Percentiles rank a stretch among this genome's conserved stretches.
These are phyloP conservation scores for Colaptes auratus DNA, from an alignment of 2,113 vertebrate species.

Conservation along the genomic window DNA sequence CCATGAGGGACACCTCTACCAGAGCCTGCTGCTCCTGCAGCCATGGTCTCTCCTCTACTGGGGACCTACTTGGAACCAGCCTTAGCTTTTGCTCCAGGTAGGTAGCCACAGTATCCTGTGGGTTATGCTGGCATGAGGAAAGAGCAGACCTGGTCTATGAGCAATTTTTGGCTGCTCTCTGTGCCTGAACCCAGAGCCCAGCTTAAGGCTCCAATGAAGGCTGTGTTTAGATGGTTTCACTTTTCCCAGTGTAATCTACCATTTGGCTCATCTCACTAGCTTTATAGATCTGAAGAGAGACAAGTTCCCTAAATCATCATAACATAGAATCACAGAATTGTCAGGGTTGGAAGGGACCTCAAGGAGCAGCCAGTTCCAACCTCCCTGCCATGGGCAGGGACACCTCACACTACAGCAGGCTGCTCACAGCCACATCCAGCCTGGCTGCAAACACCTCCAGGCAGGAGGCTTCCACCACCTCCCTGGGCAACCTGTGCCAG, in stretches of 20 bases:
- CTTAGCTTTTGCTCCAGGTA: neutral
- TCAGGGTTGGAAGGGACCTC: too few relatives aligned
- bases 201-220: neutral
- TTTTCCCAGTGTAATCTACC: neutral
- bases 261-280: neutral
- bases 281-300: neutral
- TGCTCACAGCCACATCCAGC: too few relatives aligned
- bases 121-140: fast-evolving
- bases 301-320: neutral
- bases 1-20: neutral
- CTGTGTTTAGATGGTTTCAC: neutral
- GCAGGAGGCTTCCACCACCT: too few relatives aligned
- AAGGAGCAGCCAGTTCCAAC: too few relatives aligned
- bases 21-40: neutral
- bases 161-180: neutral
- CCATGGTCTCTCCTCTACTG: neutral
- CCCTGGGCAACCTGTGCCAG: too few relatives aligned
- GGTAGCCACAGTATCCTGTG: neutral
- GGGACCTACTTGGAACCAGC: neutral
- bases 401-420: too few relatives aligned
- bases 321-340: neutral
- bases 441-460: too few relatives aligned
- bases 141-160: neutral
- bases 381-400: too few relatives aligned
- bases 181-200: neutral